Evolutionary conservation across 2,113 vertebrate species (phyloP).

Genomic region (Cygnus buccinator): DNA sequence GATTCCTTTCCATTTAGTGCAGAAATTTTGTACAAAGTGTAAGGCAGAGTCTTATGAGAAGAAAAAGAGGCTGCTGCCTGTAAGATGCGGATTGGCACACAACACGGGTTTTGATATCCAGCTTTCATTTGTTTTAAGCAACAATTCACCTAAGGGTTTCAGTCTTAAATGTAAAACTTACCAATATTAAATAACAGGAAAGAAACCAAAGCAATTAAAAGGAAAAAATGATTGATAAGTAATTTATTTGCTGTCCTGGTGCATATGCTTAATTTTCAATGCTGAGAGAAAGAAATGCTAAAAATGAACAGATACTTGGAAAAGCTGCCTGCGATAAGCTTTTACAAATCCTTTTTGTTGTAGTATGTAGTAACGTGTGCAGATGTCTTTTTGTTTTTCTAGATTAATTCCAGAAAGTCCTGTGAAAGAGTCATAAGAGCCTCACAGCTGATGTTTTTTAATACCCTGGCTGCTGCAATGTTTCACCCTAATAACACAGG

Average conservation of each 20-base stretch:
- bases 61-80: not conserved
- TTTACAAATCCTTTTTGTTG: slow-evolving; percentile 31
- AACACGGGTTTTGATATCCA: not conserved
- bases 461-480: not conserved
- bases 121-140: slow-evolving; percentile 26
- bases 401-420: slow-evolving; percentile 20
- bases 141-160: slow-evolving; percentile 2
- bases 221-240: slow-evolving; percentile 11
- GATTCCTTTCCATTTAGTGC: not conserved
- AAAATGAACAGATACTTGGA: slow-evolving; percentile 16
- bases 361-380: not conserved
- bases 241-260: slow-evolving; percentile 3
- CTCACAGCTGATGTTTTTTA: not conserved
- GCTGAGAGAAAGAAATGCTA: slow-evolving; percentile 3
- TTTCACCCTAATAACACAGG: not conserved
- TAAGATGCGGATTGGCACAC: not conserved
- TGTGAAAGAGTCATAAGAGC: slow-evolving; percentile 7
- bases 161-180: slow-evolving; percentile 37
- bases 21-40: not conserved
- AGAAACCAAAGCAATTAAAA: slow-evolving; percentile 22
- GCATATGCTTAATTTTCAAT: slow-evolving; percentile 35
- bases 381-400: slow-evolving; percentile 39
- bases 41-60: not conserved
- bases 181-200: not conserved
- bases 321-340: not conserved